Base-by-base conservation (phyloP, 35 echinoderm and acorn worm genomes). In the Ptychodera flava region DNA sequence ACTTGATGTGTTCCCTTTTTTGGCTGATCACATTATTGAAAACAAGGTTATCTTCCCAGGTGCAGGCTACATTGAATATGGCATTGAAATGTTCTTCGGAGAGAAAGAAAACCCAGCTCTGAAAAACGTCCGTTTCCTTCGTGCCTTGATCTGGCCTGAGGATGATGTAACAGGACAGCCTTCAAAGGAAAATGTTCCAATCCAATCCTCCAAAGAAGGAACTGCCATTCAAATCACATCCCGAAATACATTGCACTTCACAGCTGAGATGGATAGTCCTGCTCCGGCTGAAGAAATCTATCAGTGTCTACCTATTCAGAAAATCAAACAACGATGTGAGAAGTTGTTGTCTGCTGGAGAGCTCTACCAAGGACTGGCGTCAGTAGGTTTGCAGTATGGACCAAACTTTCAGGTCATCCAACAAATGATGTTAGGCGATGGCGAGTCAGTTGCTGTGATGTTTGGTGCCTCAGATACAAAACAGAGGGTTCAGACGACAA, bases 1-100 rank as follows among this genome's bases (percentile, higher is more conserved):
- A 31, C 78, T 93, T 28, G 92, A 89, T 31, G 85, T 89, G 53
- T 97, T 97, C 81, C 95, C 92, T 0, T 97, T 90, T 78, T 88
- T 94, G 0, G 83, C 36, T 79, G 95, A 97, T 76, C 86, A 93
- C 29, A 34, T 86, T 14, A 32, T 87, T 1, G 76, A 94, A 32
- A 85, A 90, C 16, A 80, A 85, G 14, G 36, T 91, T 12, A 85
- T 91, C 0, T 97, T 97, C 35, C 95, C 95, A 80, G 89, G 77
- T 52, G 77, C 92, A 36, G 95, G 95, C 2, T 86, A 86, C 75
- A 29, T 97, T 1, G 86, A 89, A 45, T 93, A 93, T 81, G 87
- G 83, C 36, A 78, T 93, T 35, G 89, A 97, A 83, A 85, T 87
- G 28, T 38, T 22, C 52, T 12, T 36, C 14, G 32, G 33, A 0